Conservation (phyloP, 1,140 invertebrate species). For the Philotrypesis tridentata region DNA sequence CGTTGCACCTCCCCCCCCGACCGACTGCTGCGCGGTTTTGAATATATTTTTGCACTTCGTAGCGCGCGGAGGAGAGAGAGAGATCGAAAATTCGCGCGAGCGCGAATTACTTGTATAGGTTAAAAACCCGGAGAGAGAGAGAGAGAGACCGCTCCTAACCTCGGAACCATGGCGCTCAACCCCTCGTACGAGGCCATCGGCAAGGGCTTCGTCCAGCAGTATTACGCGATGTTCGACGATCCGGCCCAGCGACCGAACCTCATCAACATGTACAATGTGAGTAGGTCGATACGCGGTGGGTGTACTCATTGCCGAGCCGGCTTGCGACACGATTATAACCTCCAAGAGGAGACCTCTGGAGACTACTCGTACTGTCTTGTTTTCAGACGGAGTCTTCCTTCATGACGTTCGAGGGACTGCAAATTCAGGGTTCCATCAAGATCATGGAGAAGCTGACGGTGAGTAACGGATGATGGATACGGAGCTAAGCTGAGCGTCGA, state of each 20-base stretch:
- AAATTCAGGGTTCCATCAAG: conserved; percentile 91
- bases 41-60: not conserved
- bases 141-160: conserved; percentile 14
- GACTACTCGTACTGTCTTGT: not conserved
- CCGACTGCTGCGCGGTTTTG: not conserved
- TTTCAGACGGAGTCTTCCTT: conserved; percentile 90
- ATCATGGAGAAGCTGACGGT: conserved; percentile 96
- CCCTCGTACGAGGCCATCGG: conserved; percentile 93
- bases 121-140: not conserved
- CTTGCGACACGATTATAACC: not conserved
- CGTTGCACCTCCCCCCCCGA: too few species aligned
- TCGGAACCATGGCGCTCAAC: conserved; percentile 83
- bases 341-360: not conserved
- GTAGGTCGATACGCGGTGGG: conserved; percentile 72
- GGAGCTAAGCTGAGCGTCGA: too few species aligned
- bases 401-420: conserved; percentile 96
- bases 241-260: conserved; percentile 85
- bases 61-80: not conserved
- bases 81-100: not conserved
- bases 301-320: not conserved
- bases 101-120: not conserved
- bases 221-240: conserved; percentile 94
- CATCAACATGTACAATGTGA: conserved; percentile 94
- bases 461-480: conserved; percentile 69
- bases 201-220: conserved; percentile 94